Base-by-base conservation (phyloP, 1,140 invertebrate genomes). In the Saccostrea glomerata region DNA sequence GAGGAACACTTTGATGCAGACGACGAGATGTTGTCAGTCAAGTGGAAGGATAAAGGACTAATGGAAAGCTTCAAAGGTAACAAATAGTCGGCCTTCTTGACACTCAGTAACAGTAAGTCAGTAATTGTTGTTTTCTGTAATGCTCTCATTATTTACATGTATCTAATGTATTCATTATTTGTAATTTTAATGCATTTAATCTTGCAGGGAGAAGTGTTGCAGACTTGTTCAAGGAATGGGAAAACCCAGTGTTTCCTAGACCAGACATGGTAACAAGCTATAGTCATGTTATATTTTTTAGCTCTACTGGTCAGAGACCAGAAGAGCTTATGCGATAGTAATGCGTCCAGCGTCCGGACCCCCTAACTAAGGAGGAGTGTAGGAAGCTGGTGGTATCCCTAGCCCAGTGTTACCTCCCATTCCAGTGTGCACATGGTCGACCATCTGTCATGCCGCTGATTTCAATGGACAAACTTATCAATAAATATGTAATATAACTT, bases 351-450 rank as follows among this genome's bases (percentile, higher is more conserved):
- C n/a, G n/a, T n/a, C n/a, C n/a, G n/a, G 96, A 97, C 93, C 90
- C 87, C 2, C 92, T 97, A 77, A 93, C 95, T 0, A 90, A 94
- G 70, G 87, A 93, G 20, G 94, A 96, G 85, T 97, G 97, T 94
- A 77, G 92, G 13, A 90, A 95, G 13, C 92, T 97, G 23, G 92
- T 97, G 0, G 88, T 91, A 36, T 92, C 94, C 0, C 93, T 97
- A n/a, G 93, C 95, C 0, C 90, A 91, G 2, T 97, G 97, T 93
- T 94, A 96, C 86, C 95, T 96, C 20, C 97, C 97, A 15, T 97
- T 97, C 94, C 97, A 97, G 93, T 97, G 97, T 95, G 97, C 97
- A 13, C 97, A 97, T 94, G 97, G 97, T 11, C 96, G 97, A 90
- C 97, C 97, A 17, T 96, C 96, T 7, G 93, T 96, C 6, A 93